Evolutionary conservation across 92 coral and sea anemone species (phyloP).

Genomic region (Phenganax subtilis): DNA sequence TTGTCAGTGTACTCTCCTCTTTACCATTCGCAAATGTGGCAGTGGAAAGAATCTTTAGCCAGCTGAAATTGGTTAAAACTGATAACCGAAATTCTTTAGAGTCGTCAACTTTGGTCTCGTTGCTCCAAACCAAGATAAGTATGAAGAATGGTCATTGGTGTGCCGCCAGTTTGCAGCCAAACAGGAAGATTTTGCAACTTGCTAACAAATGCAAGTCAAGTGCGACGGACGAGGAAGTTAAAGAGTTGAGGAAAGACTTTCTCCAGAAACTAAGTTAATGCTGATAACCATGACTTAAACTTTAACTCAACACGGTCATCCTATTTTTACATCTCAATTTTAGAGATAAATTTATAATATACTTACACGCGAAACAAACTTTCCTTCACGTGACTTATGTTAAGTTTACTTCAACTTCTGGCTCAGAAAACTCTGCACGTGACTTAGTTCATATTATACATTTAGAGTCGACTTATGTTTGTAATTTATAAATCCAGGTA

Average conservation of each 20-base stretch:
- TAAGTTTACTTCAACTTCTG: no score
- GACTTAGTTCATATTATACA: no score
- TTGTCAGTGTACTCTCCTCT: conserved; percentile 1
- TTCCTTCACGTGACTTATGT: no score
- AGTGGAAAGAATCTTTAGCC: conserved; percentile 17
- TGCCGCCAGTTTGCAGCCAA: conserved; percentile 19
- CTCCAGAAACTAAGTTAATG: not conserved
- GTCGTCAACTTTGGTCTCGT: not conserved
- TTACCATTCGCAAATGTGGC: conserved; percentile 20
- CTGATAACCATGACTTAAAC: not conserved
- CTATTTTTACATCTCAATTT: no score
- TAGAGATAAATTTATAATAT: no score
- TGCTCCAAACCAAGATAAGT: conserved; percentile 8
- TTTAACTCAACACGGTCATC: not conserved
- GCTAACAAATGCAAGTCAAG: conserved; percentile 11
- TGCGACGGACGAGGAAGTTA: conserved; percentile 13
- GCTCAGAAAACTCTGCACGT: no score
- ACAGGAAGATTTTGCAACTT: conserved; percentile 10
- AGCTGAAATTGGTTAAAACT: conserved; percentile 1
- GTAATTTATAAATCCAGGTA: no score
- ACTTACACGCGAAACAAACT: no score
- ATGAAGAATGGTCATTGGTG: conserved; percentile 21
- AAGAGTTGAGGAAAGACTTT: not conserved
- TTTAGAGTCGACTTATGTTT: no score
- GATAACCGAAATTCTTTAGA: not conserved